Evolutionary conservation across 35 echinoderm and acorn worm species (phyloP).

Genomic region (Lytechinus variegatus): DNA sequence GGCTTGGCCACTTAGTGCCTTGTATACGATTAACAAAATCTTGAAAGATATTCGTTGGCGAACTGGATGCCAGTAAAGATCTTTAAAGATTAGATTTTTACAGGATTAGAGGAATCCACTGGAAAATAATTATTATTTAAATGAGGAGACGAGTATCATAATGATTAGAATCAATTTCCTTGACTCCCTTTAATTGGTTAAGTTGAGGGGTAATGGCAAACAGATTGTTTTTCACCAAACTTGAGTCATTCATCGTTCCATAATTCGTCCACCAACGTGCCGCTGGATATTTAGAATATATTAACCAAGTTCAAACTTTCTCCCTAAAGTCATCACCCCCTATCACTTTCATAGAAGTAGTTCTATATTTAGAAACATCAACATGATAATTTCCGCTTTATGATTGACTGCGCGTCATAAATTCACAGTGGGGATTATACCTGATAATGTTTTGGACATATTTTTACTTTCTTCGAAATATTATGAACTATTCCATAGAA

Average conservation of each 20-base stretch:
- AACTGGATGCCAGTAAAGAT: too few relatives aligned
- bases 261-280: background rate
- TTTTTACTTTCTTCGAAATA: too few relatives aligned
- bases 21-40: too few relatives aligned
- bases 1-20: too few relatives aligned
- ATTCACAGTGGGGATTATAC: background rate
- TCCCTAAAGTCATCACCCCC: background rate
- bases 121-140: background rate
- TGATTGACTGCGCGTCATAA: background rate
- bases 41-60: too few relatives aligned
- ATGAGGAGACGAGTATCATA: background rate
- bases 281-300: background rate
- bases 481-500: too few relatives aligned
- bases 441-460: background rate
- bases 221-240: background rate
- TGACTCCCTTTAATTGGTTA: background rate
- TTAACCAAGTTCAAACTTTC: background rate
- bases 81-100: too few relatives aligned
- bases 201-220: background rate
- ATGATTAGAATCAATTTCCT: background rate
- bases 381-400: background rate
- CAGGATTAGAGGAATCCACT: background rate
- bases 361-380: background rate
- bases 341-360: background rate
- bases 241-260: background rate